Evolutionary conservation across 2,888 invertebrate genomes (phyloP), one percentile per base, ranked within the genome.

Genomic region (Eupithecia centaureata): DNA sequence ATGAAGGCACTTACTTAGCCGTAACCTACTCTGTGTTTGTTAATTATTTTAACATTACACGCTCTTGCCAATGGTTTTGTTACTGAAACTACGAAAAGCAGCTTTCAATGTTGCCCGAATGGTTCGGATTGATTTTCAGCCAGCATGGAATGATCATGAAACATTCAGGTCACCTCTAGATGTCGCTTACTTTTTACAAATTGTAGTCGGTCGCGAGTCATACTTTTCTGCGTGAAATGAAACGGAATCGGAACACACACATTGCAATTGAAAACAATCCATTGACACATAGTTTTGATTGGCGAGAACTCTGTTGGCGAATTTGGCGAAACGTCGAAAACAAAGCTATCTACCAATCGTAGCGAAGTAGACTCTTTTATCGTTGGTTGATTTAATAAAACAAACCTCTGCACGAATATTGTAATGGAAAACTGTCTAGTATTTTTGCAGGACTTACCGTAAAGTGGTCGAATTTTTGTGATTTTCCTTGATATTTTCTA

Each of bases 401-500:
- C 25, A 25, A 13, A 51, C 7, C 1, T 42, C n/a, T 2, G 2
- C 47, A 22, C 51, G 2, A 51, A 51, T 25, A 25, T 51, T 13
- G 25, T 51, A 51, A 54, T 54, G 13, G 30, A 56, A 30, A 56
- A 56, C 56, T 56, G 30, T 10, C 32, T 18, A 8, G 8, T 18
- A n/a, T 5, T 1, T 57, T 32, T 33, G 18, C 57, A 18, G 2
- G n/a, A n/a, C n/a, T n/a, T 52, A 15, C 3, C 5, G 27, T 7
- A 2, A 15, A 57, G 57, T 13, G 57, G n/a, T 57, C 12, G 12
- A 4, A 32, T 57, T 57, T n/a, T 57, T 57, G 70, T 67, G 67
- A 61, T 61, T 71, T 68, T 60, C 15, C 30, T 22, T 54, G 27
- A 61, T 69, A 63, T 63, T 63, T 70, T 61, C 63, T 61, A 62